Evolutionary conservation across 2,888 invertebrate species (phyloP).

Genomic region (Chrysolina oricalcia): DNA sequence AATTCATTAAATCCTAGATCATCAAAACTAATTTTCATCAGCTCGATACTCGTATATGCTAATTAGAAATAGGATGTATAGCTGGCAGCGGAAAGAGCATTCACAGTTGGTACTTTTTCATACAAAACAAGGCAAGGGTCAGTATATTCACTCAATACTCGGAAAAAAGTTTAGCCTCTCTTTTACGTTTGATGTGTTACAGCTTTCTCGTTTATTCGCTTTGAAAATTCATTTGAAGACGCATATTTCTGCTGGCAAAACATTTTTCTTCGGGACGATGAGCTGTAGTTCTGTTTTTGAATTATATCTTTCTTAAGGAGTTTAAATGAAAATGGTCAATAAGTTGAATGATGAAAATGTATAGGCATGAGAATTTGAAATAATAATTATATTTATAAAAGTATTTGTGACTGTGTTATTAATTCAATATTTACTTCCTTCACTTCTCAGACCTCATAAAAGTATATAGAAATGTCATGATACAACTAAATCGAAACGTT

Average conservation of each 20-base stretch:
- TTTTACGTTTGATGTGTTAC: conserved; percentile 67
- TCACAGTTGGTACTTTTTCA: conserved; percentile 68
- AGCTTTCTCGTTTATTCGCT: conserved; percentile 54
- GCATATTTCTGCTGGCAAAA: conserved; percentile 36
- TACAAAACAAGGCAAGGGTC: conserved; percentile 72
- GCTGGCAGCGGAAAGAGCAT: conserved; percentile 70
- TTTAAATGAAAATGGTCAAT: neutral
- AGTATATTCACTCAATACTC: conserved; percentile 66
- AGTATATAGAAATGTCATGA: too few relatives aligned
- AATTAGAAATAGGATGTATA: conserved; percentile 71
- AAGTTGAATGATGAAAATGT: neutral
- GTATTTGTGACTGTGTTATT: too few relatives aligned
- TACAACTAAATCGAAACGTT: too few relatives aligned
- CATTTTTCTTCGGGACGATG: conserved; percentile 33
- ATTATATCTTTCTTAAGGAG: neutral
- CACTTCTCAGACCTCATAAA: too few relatives aligned
- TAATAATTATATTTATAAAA: too few relatives aligned
- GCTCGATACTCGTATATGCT: conserved; percentile 68
- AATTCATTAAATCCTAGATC: conserved; percentile 57
- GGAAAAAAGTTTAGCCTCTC: conserved; percentile 69
- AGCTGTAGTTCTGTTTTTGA: neutral
- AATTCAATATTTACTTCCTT: too few relatives aligned
- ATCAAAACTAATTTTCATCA: conserved; percentile 70
- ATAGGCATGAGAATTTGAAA: neutral
- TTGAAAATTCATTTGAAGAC: conserved; percentile 54